Base-by-base conservation (phyloP, 1,140 invertebrate genomes). In the Bombus haemorrhoidalis region DNA sequence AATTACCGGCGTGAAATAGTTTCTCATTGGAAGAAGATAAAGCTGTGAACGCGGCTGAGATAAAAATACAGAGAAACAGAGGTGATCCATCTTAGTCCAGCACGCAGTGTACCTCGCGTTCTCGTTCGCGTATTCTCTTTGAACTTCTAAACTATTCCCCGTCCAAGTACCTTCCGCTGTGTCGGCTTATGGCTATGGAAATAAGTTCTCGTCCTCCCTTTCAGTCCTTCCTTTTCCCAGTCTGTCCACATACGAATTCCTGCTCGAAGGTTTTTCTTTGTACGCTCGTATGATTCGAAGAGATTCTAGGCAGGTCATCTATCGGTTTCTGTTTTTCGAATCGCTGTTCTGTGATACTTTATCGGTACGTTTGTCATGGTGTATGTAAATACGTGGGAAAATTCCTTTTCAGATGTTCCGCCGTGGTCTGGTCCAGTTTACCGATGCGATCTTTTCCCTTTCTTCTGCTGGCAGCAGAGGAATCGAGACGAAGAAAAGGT, bases 11-110 rank as follows among this genome's bases (percentile, higher is more conserved):
- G 81, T 3, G 64, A 28, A 68, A 64, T 68, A 41, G 62, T 78
- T 83, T 41, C 81, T 68, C 74, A 53, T 78, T 53, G 74, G 74
- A 41, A 12, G 81, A 57, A 77, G 81, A 69, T 78, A 83, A 78
- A 83, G 15, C 47, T 34, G 28, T 32, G 59, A 34, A 75, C 43
- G 28, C 15, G 12, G 43, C 12, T 2, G 62, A 53, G 81, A 78
- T 83, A 78, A 69, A 83, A 83, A 78, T 78, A 78, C 64, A 57
- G 39, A 47, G 62, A 39, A 83, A 77, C 53, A 53, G 59, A n/a
- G 43, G 59, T 41, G 62, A 83, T 83, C 81, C 81, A 39, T 83
- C 81, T 77, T 77, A 22, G 41, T 8, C 34, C 15, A 18, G 32
- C 8, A 32, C n/a, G 5, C 37, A 25, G 57, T 10, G 71, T 37